These are phyloP conservation scores for Carcharodon carcharias DNA, from an alignment of 2,797 vertebrate genomes.

Conservation along the genomic window DNA sequence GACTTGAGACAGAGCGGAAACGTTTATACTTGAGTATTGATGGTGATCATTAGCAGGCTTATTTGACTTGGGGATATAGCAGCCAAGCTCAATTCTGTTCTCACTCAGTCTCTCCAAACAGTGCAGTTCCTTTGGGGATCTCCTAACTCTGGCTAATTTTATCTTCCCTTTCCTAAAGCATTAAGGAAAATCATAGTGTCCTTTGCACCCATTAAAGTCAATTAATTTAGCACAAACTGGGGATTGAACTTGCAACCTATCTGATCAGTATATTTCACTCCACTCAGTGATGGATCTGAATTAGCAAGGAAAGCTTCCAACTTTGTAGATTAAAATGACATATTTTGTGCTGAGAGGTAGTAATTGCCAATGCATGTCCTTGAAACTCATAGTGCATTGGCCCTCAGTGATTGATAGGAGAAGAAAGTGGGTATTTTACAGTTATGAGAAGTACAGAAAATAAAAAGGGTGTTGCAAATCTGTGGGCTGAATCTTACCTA, in stretches of 20 bases:
- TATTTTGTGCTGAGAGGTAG: neutral
- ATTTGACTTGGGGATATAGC: neutral
- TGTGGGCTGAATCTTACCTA: neutral
- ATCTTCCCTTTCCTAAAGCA: neutral
- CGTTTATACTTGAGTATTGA: neutral
- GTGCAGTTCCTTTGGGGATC: neutral
- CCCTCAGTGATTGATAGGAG: neutral
- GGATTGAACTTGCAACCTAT: neutral
- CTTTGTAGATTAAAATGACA: neutral
- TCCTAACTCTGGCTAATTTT: neutral
- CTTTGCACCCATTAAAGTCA: neutral
- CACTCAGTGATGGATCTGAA: neutral
- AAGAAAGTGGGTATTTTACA: neutral
- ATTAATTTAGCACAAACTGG: neutral
- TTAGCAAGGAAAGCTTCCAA: neutral
- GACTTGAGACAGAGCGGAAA: neutral
- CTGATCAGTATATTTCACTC: neutral
- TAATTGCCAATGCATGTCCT: neutral
- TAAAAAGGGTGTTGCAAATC: neutral
- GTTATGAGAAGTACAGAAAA: neutral
- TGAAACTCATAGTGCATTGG: neutral
- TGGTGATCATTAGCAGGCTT: neutral
- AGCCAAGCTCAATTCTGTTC: neutral
- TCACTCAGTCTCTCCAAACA: neutral
- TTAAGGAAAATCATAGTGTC: neutral